phyloP scores from a whole-genome alignment of 2,113 vertebrate species.

The Actenoides hombroni region DNA sequence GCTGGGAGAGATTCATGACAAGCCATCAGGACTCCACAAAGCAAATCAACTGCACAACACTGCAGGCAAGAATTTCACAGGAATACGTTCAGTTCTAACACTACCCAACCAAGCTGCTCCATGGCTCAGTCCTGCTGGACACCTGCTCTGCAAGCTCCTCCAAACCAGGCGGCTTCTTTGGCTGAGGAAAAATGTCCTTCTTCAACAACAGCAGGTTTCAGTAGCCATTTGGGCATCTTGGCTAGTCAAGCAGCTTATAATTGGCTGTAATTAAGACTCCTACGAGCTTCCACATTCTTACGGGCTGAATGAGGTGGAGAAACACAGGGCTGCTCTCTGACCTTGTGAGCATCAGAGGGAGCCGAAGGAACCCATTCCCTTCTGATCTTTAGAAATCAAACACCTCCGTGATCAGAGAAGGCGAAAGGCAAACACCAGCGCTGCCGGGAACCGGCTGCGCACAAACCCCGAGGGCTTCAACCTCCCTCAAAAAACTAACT shows the following conservation, averaged over 20 bases:
- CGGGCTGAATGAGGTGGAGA: not conserved
- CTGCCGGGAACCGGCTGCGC: not conserved
- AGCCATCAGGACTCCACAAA: not conserved
- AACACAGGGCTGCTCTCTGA: not conserved
- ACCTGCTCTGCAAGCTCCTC: not conserved
- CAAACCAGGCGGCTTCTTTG: not conserved
- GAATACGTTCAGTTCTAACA: not conserved
- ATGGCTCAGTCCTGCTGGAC: not conserved
- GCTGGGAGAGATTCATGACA: not conserved
- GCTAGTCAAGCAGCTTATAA: conserved; percentile 51
- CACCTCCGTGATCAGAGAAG: not conserved
- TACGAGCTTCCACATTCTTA: conserved; percentile 21
- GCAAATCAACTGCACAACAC: not conserved
- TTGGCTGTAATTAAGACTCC: conserved; percentile 49
- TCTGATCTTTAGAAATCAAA: conserved; percentile 9
- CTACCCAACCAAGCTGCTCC: not conserved
- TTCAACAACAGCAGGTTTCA: not conserved
- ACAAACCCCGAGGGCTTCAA: not conserved
- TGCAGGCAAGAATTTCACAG: not conserved
- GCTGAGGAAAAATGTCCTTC: not conserved
- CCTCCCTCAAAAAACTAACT: conserved; percentile 20
- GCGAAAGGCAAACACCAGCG: not conserved
- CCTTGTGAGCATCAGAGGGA: not conserved
- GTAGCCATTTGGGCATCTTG: not conserved
- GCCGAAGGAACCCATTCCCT: not conserved